Percentiles rank a stretch among this genome's conserved stretches.
These are phyloP conservation scores for Pollenia angustigena DNA, from an alignment of 2,888 invertebrate species.

Conservation along the genomic window DNA sequence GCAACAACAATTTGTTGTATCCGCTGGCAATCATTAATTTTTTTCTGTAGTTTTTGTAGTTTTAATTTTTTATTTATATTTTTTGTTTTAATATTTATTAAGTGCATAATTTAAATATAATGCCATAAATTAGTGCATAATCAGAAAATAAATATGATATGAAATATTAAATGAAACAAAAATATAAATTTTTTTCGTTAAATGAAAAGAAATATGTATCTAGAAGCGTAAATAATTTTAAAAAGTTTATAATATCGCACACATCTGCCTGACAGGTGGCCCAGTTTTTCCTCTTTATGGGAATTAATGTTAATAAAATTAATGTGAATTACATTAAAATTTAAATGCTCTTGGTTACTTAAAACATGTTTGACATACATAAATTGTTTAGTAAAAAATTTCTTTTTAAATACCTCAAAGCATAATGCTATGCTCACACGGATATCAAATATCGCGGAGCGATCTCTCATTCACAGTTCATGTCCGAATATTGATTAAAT, in stretches of 20 bases:
- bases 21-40: slow-evolving; percentile 63
- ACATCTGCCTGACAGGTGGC: slow-evolving; percentile 9
- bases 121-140: slow-evolving; percentile 71
- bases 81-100: slow-evolving; percentile 54
- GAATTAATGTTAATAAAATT: not conserved
- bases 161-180: slow-evolving; percentile 47
- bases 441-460: too few relatives aligned
- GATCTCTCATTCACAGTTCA: too few relatives aligned
- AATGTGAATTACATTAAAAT: too few relatives aligned
- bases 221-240: not conserved
- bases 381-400: too few relatives aligned
- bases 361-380: too few relatives aligned
- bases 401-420: too few relatives aligned
- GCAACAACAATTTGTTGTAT: slow-evolving; percentile 67
- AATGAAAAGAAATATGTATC: slow-evolving; percentile 4
- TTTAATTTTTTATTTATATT: slow-evolving; percentile 34
- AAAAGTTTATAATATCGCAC: not conserved
- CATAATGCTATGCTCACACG: too few relatives aligned
- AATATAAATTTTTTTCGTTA: slow-evolving; percentile 8
- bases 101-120: slow-evolving; percentile 70
- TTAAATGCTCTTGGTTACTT: too few relatives aligned
- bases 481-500: too few relatives aligned
- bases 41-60: slow-evolving; percentile 34
- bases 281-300: not conserved
- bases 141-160: slow-evolving; percentile 69